Percentiles rank a stretch among this genome's conserved stretches.
These are phyloP conservation scores for Drosophila pruinosa DNA, from an alignment of 1,140 invertebrate species.

Conservation along the genomic window DNA sequence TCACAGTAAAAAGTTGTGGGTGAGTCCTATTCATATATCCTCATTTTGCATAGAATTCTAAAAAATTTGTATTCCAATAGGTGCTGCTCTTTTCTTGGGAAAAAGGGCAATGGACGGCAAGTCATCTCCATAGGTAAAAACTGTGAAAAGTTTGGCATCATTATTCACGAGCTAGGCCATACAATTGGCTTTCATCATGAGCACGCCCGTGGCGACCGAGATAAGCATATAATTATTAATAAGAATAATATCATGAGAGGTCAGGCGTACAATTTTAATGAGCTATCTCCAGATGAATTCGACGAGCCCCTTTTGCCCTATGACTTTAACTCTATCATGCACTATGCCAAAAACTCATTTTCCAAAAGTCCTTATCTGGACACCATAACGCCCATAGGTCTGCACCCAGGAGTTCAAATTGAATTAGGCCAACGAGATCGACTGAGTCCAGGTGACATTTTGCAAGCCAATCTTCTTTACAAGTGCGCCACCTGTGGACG, in stretches of 20 bases:
- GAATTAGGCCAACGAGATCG: conserved; percentile 96
- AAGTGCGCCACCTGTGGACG: conserved; percentile 96
- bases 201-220: conserved; percentile 97
- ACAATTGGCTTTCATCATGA: conserved; percentile 99
- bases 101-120: conserved; percentile 97
- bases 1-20: conserved; percentile 98
- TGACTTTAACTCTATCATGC: conserved; percentile 99
- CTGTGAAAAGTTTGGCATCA: conserved; percentile 99
- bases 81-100: conserved; percentile 99
- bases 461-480: conserved; percentile 97
- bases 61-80: conserved; percentile 83
- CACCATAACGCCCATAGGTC: conserved; percentile 95
- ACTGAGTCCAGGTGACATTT: conserved; percentile 96
- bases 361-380: conserved; percentile 97
- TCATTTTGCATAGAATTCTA: neutral
- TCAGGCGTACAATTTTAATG: conserved; percentile 99
- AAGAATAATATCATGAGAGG: conserved; percentile 97
- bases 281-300: conserved; percentile 96
- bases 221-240: conserved; percentile 96
- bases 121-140: conserved; percentile 99
- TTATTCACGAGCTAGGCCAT: conserved; percentile 99
- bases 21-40: conserved; percentile 85
- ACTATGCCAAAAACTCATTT: conserved; percentile 98
- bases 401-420: conserved; percentile 89
- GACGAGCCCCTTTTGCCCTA: conserved; percentile 96